Evolutionary conservation across 2,797 vertebrate genomes (phyloP).

Genomic region (Hydrophis major): DNA sequence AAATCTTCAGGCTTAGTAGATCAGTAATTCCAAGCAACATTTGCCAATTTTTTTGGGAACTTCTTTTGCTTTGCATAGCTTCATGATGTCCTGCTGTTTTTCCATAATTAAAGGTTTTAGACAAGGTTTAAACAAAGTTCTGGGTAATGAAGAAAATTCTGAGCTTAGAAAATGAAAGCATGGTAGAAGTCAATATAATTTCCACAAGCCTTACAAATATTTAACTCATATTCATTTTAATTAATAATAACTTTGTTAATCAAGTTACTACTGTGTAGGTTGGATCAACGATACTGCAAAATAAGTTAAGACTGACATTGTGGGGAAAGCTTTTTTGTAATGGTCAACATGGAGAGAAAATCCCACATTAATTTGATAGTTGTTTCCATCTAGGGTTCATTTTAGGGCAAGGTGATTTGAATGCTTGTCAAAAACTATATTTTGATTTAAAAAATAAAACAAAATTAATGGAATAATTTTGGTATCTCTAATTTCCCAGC

Average conservation of each 20-base stretch:
- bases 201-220: neutral
- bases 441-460: neutral
- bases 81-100: neutral
- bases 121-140: neutral
- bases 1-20: neutral
- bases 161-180: neutral
- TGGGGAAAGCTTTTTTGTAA: neutral
- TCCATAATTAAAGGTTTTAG: neutral
- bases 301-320: neutral
- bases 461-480: neutral
- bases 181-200: neutral
- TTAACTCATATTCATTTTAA: neutral
- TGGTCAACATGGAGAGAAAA: neutral
- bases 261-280: neutral
- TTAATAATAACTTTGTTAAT: neutral
- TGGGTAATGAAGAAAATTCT: neutral
- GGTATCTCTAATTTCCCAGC: neutral
- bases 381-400: neutral
- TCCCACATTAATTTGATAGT: neutral
- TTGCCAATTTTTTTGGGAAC: neutral
- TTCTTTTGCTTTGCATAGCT: neutral
- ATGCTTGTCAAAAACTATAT: neutral
- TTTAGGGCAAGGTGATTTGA: neutral
- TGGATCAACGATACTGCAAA: neutral
- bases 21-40: neutral